Conservation (phyloP, 2,797 vertebrate species). For the Peromyscus nudipes region DNA sequence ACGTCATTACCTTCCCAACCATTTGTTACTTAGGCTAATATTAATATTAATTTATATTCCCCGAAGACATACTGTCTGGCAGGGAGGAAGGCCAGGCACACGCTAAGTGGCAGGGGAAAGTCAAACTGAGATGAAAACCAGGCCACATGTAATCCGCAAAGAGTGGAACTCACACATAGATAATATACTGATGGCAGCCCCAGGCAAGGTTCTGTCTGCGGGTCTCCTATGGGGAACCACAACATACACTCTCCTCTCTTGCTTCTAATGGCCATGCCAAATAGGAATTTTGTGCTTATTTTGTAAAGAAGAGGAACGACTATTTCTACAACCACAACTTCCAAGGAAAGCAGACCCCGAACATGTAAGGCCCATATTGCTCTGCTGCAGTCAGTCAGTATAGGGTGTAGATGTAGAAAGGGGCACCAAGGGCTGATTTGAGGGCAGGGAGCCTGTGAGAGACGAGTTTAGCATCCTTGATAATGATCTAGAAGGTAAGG, state of each 20-base stretch:
- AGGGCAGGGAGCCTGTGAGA: not conserved
- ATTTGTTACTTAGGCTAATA: constrained; percentile 61
- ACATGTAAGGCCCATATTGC: not conserved
- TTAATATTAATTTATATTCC: constrained; percentile 61
- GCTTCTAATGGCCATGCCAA: not conserved
- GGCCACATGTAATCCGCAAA: not conserved
- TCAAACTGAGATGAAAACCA: constrained; percentile 8
- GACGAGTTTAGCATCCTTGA: not conserved
- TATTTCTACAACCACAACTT: not conserved
- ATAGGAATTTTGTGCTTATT: constrained; percentile 28
- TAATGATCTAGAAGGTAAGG: not conserved
- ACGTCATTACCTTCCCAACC: constrained; percentile 61
- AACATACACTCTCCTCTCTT: not conserved
- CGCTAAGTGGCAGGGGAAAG: not conserved
- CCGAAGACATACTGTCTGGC: not conserved
- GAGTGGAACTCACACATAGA: not conserved
- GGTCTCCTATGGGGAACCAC: not conserved
- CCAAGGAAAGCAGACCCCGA: not conserved
- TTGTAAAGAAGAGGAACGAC: not conserved
- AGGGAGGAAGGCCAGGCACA: constrained; percentile 20
- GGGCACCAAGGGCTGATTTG: not conserved
- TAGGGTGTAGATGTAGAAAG: not conserved
- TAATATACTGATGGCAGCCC: not conserved
- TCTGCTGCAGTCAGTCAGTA: not conserved
- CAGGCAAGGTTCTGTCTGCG: not conserved